Percentiles rank a stretch among this genome's conserved stretches.
Conservation (phyloP, 92 coral and sea anemone genomes). For the Desmophyllum pertusum region DNA sequence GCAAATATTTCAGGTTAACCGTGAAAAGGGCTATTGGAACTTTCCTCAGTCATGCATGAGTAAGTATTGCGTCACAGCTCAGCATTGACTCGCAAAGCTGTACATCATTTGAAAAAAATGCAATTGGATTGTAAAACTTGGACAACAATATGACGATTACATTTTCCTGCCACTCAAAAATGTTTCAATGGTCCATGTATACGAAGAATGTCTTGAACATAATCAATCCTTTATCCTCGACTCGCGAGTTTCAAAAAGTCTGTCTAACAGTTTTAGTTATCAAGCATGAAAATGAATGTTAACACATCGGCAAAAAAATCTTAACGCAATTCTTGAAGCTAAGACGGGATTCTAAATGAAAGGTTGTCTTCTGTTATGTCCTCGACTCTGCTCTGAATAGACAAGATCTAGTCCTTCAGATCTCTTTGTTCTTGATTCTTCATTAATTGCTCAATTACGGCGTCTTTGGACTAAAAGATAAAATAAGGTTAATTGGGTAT, state of each 20-base stretch:
- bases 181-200: not conserved
- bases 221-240: not conserved
- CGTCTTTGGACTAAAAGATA: slow-evolving; percentile 24
- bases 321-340: no score
- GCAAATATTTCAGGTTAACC: no score
- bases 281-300: not conserved
- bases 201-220: not conserved
- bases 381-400: not conserved
- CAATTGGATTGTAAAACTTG: not conserved
- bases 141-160: no score
- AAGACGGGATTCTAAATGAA: no score
- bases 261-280: not conserved
- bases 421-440: slow-evolving; percentile 14
- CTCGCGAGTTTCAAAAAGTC: not conserved
- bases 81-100: not conserved
- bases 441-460: slow-evolving; percentile 20
- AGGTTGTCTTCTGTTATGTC: not conserved
- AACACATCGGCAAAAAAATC: not conserved
- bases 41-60: not conserved
- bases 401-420: not conserved
- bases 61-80: not conserved
- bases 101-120: not conserved
- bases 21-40: no score
- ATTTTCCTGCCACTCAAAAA: no score
- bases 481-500: not conserved